Evolutionary conservation across 2,113 vertebrate genomes (phyloP), one percentile per base, ranked within the genome.

Genomic region (Phrynosoma platyrhinos): DNA sequence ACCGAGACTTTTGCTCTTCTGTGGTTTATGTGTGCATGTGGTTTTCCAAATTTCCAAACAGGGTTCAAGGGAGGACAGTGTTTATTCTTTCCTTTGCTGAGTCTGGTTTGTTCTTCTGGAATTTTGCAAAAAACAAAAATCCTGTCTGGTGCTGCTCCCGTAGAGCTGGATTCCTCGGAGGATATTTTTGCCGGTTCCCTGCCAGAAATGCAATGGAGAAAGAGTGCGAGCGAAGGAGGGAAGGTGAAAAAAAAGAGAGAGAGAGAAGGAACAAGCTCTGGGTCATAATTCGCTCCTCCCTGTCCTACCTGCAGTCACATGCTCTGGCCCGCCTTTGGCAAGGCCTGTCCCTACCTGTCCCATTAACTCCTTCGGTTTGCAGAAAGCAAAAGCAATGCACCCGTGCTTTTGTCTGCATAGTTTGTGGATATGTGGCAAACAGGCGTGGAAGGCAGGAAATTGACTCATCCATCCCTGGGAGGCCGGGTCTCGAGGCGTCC

Each of bases 291-390:
- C 4, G 82, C 95, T 94, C 95, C 94, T 89, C 95, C 95, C 89
- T 86, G 93, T 91, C 90, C 91, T 93, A 94, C 94, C 95, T 94
- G 94, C 89, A 21, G 90, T 93, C 95, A 94, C 95, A 93, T 93
- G 95, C 30, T 27, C 23, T 30, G 3, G 8, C 66, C 68, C 90
- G 92, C 93, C 90, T 91, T 80, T 90, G 76, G 88, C 71, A 87
- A 1, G 89, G 84, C 89, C 92, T n/a, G 7, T 0, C 89, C 92
- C 84, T 78, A 87, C 89, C 76, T 62, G 1, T 3, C 62, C 7
- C 64, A 0, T 95, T 94, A 94, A 94, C 94, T 40, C 94, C 90
- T 96, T 94, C 92, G 82, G 42, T 78, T 0, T 9, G 69, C 5
- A 0, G 0, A 13, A 69, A 0, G 16, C 72, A 55, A 47, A 47